Evolutionary conservation across 2,113 vertebrate species (phyloP).

Genomic region (Aptenodytes forsteri): DNA sequence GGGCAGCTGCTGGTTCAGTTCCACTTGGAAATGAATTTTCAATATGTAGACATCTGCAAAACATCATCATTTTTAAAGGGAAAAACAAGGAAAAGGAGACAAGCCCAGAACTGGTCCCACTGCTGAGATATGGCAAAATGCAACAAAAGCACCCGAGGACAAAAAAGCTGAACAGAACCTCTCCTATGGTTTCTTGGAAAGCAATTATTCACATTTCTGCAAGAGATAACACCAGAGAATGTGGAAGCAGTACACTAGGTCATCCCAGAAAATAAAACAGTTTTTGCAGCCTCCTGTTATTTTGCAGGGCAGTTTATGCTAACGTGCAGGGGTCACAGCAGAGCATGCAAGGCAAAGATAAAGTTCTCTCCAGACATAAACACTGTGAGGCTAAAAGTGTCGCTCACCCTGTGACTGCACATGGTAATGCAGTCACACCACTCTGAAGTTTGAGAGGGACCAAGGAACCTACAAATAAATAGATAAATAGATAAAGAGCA

Average conservation of each 20-base stretch:
- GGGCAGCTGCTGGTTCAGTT: background rate
- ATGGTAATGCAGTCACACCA: background rate
- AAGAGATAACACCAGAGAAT: background rate
- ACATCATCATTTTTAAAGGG: background rate
- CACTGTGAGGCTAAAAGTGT: background rate
- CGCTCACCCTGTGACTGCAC: background rate
- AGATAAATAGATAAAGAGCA: background rate
- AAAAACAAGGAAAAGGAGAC: background rate
- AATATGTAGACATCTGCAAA: background rate
- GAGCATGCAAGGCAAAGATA: background rate
- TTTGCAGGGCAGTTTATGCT: background rate
- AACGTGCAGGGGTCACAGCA: background rate
- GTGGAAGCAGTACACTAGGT: background rate
- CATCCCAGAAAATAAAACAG: background rate
- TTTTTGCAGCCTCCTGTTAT: background rate
- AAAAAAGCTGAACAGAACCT: background rate
- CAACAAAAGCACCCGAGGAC: background rate
- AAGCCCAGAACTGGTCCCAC: background rate
- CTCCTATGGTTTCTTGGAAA: background rate
- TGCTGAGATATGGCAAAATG: background rate
- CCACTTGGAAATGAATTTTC: background rate
- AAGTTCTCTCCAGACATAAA: background rate
- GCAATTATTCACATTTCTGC: background rate
- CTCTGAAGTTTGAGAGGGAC: background rate
- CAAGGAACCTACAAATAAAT: background rate